Evolutionary conservation across 1,140 invertebrate species (phyloP).

Genomic region (Agrilus planipennis): DNA sequence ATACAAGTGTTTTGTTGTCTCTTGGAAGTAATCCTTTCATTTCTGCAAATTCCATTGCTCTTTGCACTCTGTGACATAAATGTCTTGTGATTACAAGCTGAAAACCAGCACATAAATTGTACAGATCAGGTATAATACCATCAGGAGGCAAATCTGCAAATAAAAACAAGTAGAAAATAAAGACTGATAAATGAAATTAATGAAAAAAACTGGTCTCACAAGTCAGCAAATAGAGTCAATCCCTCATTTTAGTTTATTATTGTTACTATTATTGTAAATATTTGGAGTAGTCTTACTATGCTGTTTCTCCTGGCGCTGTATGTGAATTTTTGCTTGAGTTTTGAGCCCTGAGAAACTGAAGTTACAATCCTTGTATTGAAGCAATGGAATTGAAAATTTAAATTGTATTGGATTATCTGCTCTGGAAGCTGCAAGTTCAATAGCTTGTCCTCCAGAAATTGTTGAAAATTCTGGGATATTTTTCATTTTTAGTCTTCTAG

Average conservation of each 20-base stretch:
- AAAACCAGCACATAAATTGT: constrained; percentile 78
- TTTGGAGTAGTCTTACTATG: constrained; percentile 37
- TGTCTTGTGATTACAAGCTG: constrained; percentile 66
- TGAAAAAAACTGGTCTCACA: not conserved
- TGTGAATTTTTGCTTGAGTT: constrained; percentile 38
- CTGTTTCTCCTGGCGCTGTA: constrained; percentile 46
- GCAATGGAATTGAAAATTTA: constrained; percentile 50
- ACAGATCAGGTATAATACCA: constrained; percentile 62
- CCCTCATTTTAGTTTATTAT: not conserved
- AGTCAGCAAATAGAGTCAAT: not conserved
- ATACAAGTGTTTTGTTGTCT: constrained; percentile 46
- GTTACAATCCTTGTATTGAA: constrained; percentile 56
- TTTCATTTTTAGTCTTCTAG: constrained; percentile 71
- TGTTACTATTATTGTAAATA: constrained; percentile 4
- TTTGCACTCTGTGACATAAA: constrained; percentile 66
- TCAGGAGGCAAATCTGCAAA: constrained; percentile 40
- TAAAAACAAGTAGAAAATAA: not conserved
- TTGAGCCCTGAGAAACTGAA: constrained; percentile 77
- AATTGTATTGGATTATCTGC: constrained; percentile 55
- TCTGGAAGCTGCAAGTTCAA: constrained; percentile 66
- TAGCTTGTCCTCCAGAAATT: constrained; percentile 69
- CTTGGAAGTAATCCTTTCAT: constrained; percentile 45
- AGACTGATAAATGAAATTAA: not conserved
- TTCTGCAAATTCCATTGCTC: constrained; percentile 67
- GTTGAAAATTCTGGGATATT: constrained; percentile 62